Percentiles rank a stretch among this genome's conserved stretches.
Evolutionary conservation across 1,140 invertebrate genomes (phyloP).

Genomic region (Drosophila parabipectinata): DNA sequence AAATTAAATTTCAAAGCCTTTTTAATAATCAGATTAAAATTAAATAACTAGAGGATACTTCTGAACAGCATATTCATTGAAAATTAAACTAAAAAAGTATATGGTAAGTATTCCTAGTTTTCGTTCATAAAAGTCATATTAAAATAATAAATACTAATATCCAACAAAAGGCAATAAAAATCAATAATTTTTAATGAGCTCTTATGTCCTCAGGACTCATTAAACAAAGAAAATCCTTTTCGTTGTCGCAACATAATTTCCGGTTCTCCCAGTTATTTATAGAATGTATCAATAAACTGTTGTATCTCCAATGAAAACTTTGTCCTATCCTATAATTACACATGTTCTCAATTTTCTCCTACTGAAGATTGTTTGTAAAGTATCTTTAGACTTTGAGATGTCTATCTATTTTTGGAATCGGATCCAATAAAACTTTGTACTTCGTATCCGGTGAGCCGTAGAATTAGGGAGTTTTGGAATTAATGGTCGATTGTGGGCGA

Average conservation of each 20-base stretch:
- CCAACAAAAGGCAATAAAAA: too few relatives aligned
- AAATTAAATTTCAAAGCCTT: not conserved
- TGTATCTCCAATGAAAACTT: slow-evolving; percentile 14
- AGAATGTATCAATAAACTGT: slow-evolving; percentile 27
- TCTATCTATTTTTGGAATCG: slow-evolving; percentile 5
- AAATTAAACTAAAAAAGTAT: not conserved
- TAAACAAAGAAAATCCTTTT: not conserved
- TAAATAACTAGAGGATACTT: not conserved
- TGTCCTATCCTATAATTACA: slow-evolving; percentile 26
- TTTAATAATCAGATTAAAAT: not conserved
- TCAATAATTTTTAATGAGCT: not conserved
- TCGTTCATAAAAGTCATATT: not conserved
- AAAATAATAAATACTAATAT: too few relatives aligned
- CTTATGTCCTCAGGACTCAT: not conserved
- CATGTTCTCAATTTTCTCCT: slow-evolving; percentile 12
- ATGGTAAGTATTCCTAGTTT: not conserved
- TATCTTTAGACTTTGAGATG: slow-evolving; percentile 16
- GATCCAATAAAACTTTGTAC: not conserved
- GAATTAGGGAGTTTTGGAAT: not conserved
- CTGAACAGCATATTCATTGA: not conserved
- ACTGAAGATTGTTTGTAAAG: slow-evolving; percentile 4
- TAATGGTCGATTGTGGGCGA: too few relatives aligned
- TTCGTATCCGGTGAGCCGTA: not conserved
- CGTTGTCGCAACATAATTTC: not conserved
- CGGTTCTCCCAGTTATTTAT: slow-evolving; percentile 24